Evolutionary conservation across 2,113 vertebrate genomes (phyloP).

Genomic region (Chloroceryle aenea): DNA sequence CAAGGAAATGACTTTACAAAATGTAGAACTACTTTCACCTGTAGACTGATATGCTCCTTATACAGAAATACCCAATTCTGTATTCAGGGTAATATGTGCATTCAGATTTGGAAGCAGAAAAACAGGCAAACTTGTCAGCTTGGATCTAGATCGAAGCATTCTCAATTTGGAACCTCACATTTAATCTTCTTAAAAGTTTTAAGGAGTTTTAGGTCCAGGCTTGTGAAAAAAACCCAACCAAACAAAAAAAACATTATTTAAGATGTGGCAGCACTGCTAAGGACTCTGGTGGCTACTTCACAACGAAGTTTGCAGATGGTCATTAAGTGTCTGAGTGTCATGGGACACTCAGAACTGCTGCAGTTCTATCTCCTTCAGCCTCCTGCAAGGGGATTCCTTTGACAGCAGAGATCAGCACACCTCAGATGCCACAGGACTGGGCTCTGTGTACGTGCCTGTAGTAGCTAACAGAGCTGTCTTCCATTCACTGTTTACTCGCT

Average conservation of each 20-base stretch:
- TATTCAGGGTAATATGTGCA: background rate
- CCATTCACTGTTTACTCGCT: background rate
- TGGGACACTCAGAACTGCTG: background rate
- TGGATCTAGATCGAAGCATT: background rate
- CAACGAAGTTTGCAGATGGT: background rate
- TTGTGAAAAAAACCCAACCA: background rate
- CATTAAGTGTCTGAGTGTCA: too few relatives aligned
- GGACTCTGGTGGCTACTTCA: background rate
- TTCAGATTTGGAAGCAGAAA: background rate
- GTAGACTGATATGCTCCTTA: background rate
- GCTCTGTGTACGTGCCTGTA: background rate
- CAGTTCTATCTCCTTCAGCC: background rate
- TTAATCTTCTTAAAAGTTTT: background rate
- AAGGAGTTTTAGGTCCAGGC: background rate
- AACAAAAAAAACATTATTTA: background rate
- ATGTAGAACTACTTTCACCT: background rate
- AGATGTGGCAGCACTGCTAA: background rate
- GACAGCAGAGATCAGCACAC: background rate
- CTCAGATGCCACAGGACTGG: background rate
- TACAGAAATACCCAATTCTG: background rate
- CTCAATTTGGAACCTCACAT: background rate
- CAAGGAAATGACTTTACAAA: conserved; percentile 4
- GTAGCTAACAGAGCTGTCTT: background rate
- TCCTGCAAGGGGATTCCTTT: background rate
- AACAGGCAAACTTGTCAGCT: background rate